Percentiles rank a stretch among this genome's conserved stretches.
These are phyloP conservation scores for Lymantria dispar DNA, from an alignment of 2,888 invertebrate genomes.

Conservation along the genomic window DNA sequence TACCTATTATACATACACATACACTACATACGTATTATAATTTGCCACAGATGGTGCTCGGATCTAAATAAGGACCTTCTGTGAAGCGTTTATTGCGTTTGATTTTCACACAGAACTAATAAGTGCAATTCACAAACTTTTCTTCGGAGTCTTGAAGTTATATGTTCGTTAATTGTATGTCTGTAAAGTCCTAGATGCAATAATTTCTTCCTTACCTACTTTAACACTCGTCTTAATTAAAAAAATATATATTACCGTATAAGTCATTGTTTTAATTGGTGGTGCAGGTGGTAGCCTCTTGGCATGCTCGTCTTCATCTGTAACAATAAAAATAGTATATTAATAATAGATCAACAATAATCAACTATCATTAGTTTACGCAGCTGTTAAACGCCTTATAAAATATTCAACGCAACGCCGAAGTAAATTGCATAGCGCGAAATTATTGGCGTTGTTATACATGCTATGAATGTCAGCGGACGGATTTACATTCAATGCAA, in stretches of 20 bases:
- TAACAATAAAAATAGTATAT: conserved; percentile 41
- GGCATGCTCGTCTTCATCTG: conserved; percentile 85
- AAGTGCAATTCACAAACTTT: too few relatives aligned
- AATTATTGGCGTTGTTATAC: conserved; percentile 12
- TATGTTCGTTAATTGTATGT: too few relatives aligned
- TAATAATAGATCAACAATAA: not conserved
- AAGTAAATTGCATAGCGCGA: conserved; percentile 17
- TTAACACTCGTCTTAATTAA: too few relatives aligned
- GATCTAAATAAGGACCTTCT: too few relatives aligned
- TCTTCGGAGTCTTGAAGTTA: too few relatives aligned
- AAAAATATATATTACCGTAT: conserved; percentile 84
- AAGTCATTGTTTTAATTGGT: conserved; percentile 89
- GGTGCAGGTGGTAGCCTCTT: conserved; percentile 85
- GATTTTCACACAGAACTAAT: too few relatives aligned
- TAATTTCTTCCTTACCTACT: too few relatives aligned
- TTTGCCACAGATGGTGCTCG: too few relatives aligned
- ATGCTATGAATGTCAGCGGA: not conserved
- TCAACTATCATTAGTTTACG: not conserved
- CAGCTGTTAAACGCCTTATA: conserved; percentile 21
- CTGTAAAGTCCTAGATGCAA: too few relatives aligned
- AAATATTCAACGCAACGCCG: conserved; percentile 12
- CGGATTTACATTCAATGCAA: not conserved
- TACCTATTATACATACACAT: too few relatives aligned
- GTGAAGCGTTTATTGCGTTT: too few relatives aligned
- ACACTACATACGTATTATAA: too few relatives aligned